A percentile compares a stretch with the other conserved stretches of the same genome.
Conservation (phyloP, 2,888 invertebrate genomes). For the Hedychridium roseum region DNA sequence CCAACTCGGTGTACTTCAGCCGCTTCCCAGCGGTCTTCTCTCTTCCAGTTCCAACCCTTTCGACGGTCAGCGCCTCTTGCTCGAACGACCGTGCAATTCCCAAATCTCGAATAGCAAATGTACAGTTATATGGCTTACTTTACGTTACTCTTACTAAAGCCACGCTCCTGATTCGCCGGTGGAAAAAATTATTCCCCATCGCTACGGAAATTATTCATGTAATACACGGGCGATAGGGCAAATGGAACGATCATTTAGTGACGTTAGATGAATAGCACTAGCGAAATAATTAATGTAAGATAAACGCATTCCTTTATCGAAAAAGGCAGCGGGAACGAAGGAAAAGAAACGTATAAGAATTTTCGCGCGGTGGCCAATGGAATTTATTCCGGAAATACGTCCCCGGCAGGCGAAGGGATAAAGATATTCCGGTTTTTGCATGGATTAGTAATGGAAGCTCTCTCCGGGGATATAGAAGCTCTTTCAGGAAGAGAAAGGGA, state of each 20-base stretch:
- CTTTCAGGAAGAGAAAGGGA: constrained; percentile 46
- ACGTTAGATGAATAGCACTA: no score
- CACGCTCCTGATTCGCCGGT: no score
- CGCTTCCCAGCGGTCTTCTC: constrained; percentile 1
- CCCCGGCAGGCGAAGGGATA: constrained; percentile 59
- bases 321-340: no score
- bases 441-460: constrained; percentile 64
- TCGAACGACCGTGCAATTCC: constrained; percentile 43
- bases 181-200: no score
- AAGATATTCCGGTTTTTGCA: constrained; percentile 64
- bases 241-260: no score
- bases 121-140: no score
- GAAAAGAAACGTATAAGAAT: constrained; percentile 9
- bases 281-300: no score
- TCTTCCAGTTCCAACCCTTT: constrained; percentile 37
- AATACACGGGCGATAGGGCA: no score
- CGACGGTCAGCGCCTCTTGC: constrained; percentile 36
- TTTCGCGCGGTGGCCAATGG: constrained; percentile 40
- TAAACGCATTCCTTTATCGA: no score
- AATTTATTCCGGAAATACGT: constrained; percentile 64
- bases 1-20: constrained; percentile 17
- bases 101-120: constrained; percentile 31
- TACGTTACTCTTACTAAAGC: no score
- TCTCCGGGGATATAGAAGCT: constrained; percentile 58
- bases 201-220: no score